Evolutionary conservation across 2,113 vertebrate genomes (phyloP).

Genomic region (Calidris pygmaea): DNA sequence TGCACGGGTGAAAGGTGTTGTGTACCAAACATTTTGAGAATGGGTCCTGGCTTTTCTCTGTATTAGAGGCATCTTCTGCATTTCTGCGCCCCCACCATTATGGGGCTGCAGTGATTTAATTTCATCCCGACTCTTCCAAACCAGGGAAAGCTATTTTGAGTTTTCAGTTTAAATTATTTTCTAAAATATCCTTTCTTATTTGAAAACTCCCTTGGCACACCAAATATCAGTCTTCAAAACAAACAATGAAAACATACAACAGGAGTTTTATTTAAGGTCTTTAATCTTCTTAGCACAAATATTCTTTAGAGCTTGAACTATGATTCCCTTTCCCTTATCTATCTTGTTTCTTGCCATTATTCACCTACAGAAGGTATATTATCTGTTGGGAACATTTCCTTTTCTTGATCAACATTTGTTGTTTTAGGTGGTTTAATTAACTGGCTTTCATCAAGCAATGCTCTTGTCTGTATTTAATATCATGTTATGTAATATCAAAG

Average conservation of each 20-base stretch:
- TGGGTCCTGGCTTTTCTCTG: neutral
- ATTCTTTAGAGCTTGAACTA: neutral
- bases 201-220: neutral
- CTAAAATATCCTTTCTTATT: neutral
- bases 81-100: neutral
- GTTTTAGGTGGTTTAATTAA: neutral
- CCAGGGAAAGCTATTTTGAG: neutral
- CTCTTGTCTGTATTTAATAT: neutral
- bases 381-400: neutral
- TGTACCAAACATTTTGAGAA: neutral
- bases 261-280: neutral
- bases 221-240: neutral
- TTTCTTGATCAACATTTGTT: neutral
- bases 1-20: neutral
- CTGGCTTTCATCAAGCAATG: neutral
- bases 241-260: neutral
- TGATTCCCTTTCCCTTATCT: neutral
- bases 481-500: neutral
- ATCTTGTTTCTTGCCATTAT: neutral
- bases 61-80: neutral
- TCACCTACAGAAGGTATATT: neutral
- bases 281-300: neutral
- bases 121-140: neutral
- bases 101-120: neutral
- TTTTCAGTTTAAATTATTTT: neutral